These are phyloP conservation scores for Pseudomyrmex sp. DNA, from an alignment of 1,140 invertebrate species.

Conservation along the genomic window DNA sequence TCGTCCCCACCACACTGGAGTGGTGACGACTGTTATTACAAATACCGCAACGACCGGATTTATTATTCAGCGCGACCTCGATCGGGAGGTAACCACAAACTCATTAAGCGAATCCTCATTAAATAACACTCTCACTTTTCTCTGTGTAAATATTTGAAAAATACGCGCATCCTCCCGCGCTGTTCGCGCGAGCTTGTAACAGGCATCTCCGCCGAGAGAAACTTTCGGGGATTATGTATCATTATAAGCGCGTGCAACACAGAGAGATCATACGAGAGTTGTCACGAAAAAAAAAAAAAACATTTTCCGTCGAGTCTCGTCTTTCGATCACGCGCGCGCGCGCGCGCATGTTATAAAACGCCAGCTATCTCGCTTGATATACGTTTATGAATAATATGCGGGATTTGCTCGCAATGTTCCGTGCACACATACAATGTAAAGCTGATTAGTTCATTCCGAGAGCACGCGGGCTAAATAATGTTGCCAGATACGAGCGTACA, in stretches of 20 bases:
- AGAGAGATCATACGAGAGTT: not conserved
- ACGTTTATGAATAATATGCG: slow-evolving; percentile 56
- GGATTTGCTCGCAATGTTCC: slow-evolving; percentile 21
- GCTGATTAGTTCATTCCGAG: slow-evolving; percentile 68
- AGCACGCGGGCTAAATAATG: slow-evolving; percentile 59
- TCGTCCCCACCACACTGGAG: not conserved
- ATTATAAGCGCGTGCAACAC: not conserved
- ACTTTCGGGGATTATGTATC: not conserved
- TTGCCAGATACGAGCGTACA: slow-evolving; percentile 61
- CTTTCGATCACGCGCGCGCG: slow-evolving; percentile 28
- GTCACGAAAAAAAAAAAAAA: slow-evolving; percentile 45
- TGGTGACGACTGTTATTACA: slow-evolving; percentile 44
- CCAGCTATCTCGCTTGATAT: slow-evolving; percentile 52
- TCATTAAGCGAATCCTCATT: slow-evolving; percentile 28
- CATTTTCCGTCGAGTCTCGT: slow-evolving; percentile 31
- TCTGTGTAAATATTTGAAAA: not conserved
- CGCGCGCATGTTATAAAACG: slow-evolving; percentile 22
- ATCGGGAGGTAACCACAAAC: slow-evolving; percentile 6
- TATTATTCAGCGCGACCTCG: slow-evolving; percentile 40
- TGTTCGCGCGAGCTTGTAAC: not conserved
- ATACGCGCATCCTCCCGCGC: not conserved
- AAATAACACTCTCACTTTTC: not conserved
- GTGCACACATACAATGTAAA: slow-evolving; percentile 42
- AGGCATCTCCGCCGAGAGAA: not conserved
- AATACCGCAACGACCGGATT: slow-evolving; percentile 29